Base-by-base conservation (phyloP, 2,888 invertebrate genomes). In the Diarsia rubi region DNA sequence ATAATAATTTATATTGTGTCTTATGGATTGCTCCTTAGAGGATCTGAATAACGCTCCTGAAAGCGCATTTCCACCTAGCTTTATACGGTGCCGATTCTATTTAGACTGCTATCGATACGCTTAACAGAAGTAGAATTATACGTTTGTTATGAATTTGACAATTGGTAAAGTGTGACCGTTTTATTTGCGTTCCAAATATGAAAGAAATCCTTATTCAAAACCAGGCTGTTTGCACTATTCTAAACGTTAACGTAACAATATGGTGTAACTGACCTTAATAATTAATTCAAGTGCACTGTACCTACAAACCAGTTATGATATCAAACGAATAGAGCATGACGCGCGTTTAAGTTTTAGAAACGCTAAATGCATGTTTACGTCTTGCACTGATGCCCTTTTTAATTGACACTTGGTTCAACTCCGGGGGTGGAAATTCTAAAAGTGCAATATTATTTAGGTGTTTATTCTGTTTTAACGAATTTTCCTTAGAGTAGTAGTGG, bases 221-320 rank as follows among this genome's bases (percentile, higher is more conserved):
- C 3, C 14, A n/a, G 2, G 2, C 3, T 45, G 24, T 62, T 65
- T 44, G 37, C 24, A 64, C 14, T 14, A 47, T 76, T 68, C 21
- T 49, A 24, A 57, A 31, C 16, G 37, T 74, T 42, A 1, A 6
- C 31, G 19, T 75, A 12, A 37, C 5, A n/a, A n/a, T n/a, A n/a
- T 19, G 37, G 16, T 52, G 77, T 69, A 69, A 77, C 54, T 75
- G 52, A 77, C 62, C 75, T 27, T 77, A 45, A 12, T 62, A 69
- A 75, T 75, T 69, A 77, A 77, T 75, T 77, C 69, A 69, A 77
- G 52, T 62, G 60, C 69, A 77, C 8, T 69, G 77, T 69, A 44
- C 76, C 76, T 31, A 21, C 21, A 77, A 77, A 77, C 78, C 31
- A 52, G 77, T 78, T 78, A 77, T 69, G 8, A 75, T 77, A 77